Evolutionary conservation across 2,113 vertebrate species (phyloP), one percentile per base, ranked within the genome.

Genomic region (Leptobrachium leishanense): DNA sequence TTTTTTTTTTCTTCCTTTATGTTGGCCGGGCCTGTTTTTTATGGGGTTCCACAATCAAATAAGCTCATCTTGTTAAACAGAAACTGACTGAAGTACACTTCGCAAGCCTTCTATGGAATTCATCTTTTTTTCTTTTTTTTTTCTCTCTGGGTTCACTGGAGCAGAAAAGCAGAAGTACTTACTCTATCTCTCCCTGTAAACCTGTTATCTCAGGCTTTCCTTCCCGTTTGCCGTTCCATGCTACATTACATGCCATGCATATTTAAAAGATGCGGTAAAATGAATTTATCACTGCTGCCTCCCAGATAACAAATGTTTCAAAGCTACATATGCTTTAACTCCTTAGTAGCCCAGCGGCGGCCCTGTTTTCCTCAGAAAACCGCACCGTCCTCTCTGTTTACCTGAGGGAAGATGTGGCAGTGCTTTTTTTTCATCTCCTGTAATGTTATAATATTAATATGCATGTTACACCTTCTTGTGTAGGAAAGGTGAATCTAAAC

Each of bases 101-200:
- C 69, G 71, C 78, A 74, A 81, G 78, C 63, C 67, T 81, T 62
- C 44, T 74, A 66, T 46, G 78, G 72, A 81, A 74, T 50, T 81
- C 69, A 63, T 81, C 68, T 81, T 73, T 72, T 72, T 31, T 31
- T 31, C 20, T 31, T 31, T 31, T 31, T 31, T 31, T 31, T 31
- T 31, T 81, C 74, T 74, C 64, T 68, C 72, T 62, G 72, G 73
- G 78, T 81, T 81, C 78, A 81, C 4, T 74, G 78, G 78, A 81
- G 78, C 78, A 81, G 78, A 81, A 81, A 81, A 81, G 78, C 78
- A 81, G 78, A 81, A 81, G 78, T 81, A 74, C 78, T 81, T 81
- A 81, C 67, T 63, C 71, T 81, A 81, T 81, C 71, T 81, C 72
- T 68, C 78, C 68, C 78, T 81, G 78, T 81, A 81, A 81, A 81